Evolutionary conservation across 1,140 invertebrate genomes (phyloP), one percentile per base, ranked within the genome.

Genomic region (Chionoecetes opilio): DNA sequence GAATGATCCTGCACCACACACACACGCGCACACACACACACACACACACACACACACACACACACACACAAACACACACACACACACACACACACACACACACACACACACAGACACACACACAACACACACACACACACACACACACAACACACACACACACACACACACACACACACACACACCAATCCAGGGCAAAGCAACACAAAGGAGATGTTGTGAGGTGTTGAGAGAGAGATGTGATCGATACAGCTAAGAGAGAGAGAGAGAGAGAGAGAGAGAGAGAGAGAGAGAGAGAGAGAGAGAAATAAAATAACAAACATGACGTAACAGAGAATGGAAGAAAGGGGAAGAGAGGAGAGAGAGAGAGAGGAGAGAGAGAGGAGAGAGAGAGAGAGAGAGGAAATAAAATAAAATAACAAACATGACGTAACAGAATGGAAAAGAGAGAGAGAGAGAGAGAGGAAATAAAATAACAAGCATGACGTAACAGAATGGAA

Each of bases 11-110:
- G 21, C 0, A 75, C 6, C n/a, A 75, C 63, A n/a, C 1, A 21
- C 6, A 8, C 26, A 75, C 63, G n/a, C 63, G n/a, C 63, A 75
- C 63, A 75, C 63, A 75, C 63, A 75, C 53, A 75, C 53, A 75
- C 63, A 75, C 63, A 75, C 63, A 75, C 63, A 75, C 63, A 75
- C 63, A 75, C 63, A 75, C 63, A 75, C 63, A 75, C 63, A 75
- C 63, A 75, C 63, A 75, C 63, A 75, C 63, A 75, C 63, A 75
- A 17, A 75, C 63, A 75, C 63, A 75, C 63, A 75, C 63, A 75
- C 63, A 75, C 63, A 75, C 63, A 75, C 63, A 75, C 63, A 75
- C 63, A 75, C 63, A 75, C 63, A 75, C 63, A 75, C 63, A 75
- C 21, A 17, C 63, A 75, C 63, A 75, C 63, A 75, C 6, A 75